Percentiles rank a stretch among this genome's conserved stretches.
Conservation (phyloP, 2,113 vertebrate genomes). For the Phycodurus eques region DNA sequence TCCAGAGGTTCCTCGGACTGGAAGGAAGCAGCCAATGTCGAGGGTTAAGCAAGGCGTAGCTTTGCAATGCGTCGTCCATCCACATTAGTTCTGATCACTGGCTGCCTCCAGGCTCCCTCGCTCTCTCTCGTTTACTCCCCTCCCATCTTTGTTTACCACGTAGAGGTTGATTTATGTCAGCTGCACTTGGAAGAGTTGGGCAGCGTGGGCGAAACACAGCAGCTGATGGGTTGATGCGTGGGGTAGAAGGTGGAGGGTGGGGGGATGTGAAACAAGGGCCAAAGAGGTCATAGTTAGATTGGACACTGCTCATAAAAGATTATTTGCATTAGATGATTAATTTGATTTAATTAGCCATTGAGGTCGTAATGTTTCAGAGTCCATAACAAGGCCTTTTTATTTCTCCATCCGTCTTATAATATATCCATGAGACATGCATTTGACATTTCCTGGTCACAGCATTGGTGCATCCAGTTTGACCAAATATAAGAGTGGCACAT, state of each 20-base stretch:
- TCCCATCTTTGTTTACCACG: constrained; percentile 64
- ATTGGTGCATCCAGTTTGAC: not conserved
- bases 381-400: not conserved
- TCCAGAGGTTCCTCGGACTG: not conserved
- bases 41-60: constrained; percentile 11
- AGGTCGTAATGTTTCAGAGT: not conserved
- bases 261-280: constrained; percentile 33
- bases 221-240: constrained; percentile 42
- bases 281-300: constrained; percentile 13
- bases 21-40: not conserved
- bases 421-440: not conserved
- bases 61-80: constrained; percentile 62
- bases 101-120: constrained; percentile 53
- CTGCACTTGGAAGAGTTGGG: constrained; percentile 66
- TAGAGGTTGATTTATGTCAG: constrained; percentile 69
- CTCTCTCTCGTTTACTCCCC: constrained; percentile 19
- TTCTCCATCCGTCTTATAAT: not conserved
- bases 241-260: constrained; percentile 10
- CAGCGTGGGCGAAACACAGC: constrained; percentile 65
- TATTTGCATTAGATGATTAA: constrained; percentile 1
- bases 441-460: not conserved
- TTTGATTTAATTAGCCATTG: not conserved
- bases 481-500: no score
- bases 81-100: constrained; percentile 70
- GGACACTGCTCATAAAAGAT: not conserved